Evolutionary conservation across 2,113 vertebrate genomes (phyloP), one percentile per base, ranked within the genome.

Genomic region (Sitta europaea): DNA sequence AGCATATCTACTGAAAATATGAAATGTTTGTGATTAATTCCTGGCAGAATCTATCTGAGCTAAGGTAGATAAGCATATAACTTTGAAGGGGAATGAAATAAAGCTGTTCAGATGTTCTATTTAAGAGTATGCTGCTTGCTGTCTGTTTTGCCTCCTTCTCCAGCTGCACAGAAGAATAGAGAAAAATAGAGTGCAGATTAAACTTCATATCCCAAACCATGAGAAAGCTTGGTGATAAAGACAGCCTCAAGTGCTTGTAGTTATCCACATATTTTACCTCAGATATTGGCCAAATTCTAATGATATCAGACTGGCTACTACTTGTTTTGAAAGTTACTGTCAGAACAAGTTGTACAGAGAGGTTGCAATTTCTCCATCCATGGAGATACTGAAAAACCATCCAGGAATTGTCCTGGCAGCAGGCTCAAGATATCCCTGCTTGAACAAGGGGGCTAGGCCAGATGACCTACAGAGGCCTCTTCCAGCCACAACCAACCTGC

Each of bases 11-110:
- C 50, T 45, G 40, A 90, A 90, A 86, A 75, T 53, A 31, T 2
- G 10, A 85, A 27, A 71, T 9, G 6, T 50, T 88, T 90, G 62
- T 50, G 42, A 63, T 85, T 93, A 76, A 59, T 76, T 68, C 36
- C 58, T 65, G 14, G 1, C 21, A 72, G 38, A 67, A 42, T 61
- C 61, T 82, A 16, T 40, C 54, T 79, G 83, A 80, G 65, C 28
- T 74, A 61, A 61, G n/a, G 42, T 79, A 94, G 78, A 65, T 90
- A 72, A 90, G 45, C 20, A 85, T 68, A 58, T 68, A 50, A 29
- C 25, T 93, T 90, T 79, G 40, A 95, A 94, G 27, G 6, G 45
- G 6, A 9, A 21, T n/a, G 29, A 88, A 92, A 65, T 35, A 12
- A 23, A 86, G 19, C 33, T 58, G 35, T 40, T 73, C 36, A 76